These are phyloP conservation scores for Coregonus suidteri DNA, from an alignment of 2,797 vertebrate genomes.

Conservation along the genomic window DNA sequence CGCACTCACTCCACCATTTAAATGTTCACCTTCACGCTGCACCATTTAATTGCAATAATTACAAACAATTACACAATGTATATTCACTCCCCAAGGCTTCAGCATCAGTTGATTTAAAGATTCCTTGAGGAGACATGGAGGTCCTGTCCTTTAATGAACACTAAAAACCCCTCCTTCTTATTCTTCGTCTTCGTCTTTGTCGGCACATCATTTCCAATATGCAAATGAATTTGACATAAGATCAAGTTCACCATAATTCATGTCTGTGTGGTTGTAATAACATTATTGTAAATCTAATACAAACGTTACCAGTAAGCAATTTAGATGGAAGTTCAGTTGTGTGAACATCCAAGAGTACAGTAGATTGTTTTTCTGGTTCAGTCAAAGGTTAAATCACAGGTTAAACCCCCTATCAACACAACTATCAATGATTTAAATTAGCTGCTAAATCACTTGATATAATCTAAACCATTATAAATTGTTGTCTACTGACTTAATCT, in stretches of 20 bases:
- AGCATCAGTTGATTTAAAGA: slow-evolving; percentile 21
- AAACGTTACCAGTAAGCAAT: too few species aligned
- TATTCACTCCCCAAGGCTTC: slow-evolving; percentile 29
- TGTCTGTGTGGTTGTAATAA: too few species aligned
- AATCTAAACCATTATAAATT: neutral
- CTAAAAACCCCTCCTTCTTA: neutral
- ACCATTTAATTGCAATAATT: slow-evolving; percentile 67
- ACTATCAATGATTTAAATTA: neutral
- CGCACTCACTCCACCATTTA: neutral
- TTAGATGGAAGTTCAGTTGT: too few species aligned
- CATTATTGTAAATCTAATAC: too few species aligned
- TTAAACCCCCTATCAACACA: neutral
- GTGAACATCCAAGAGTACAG: neutral
- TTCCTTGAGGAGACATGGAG: slow-evolving; percentile 35
- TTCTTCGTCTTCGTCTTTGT: too few species aligned
- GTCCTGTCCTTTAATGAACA: slow-evolving; percentile 10
- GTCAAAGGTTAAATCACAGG: neutral
- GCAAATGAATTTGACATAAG: too few species aligned
- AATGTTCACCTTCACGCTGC: slow-evolving; percentile 22
- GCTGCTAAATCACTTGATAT: neutral
- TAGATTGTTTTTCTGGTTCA: neutral
- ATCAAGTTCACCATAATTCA: too few species aligned
- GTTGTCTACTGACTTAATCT: neutral
- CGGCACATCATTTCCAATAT: too few species aligned
- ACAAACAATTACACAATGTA: slow-evolving; percentile 65